phyloP scores from a whole-genome alignment of 2,797 vertebrate species.

The Xenops minutus region DNA sequence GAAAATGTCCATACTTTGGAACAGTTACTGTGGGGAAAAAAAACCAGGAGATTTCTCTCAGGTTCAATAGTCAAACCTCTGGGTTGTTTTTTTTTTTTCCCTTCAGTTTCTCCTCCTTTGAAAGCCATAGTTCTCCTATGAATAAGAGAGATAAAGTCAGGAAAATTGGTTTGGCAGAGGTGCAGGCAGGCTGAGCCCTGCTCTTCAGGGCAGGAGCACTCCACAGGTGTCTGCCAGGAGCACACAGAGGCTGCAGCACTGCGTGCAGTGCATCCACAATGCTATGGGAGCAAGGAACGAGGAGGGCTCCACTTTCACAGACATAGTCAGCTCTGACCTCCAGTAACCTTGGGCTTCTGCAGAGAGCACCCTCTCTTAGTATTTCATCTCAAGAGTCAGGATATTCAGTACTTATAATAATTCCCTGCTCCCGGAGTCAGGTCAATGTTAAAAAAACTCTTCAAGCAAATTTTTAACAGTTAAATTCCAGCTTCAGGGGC shows the following conservation, averaged over 20 bases:
- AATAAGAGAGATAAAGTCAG: neutral
- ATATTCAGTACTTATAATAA: neutral
- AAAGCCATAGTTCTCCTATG: neutral
- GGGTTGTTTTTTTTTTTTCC: neutral
- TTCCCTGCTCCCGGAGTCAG: neutral
- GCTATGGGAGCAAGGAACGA: fast-evolving
- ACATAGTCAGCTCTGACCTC: neutral
- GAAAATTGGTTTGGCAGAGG: neutral
- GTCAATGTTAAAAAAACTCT: neutral
- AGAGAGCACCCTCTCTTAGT: neutral
- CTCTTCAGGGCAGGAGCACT: neutral
- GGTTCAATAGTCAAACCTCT: neutral
- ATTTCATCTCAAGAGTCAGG: neutral
- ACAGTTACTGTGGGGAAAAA: neutral
- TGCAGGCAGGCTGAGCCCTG: neutral
- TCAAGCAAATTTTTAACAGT: neutral
- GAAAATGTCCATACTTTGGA: neutral
- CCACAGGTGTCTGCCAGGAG: neutral
- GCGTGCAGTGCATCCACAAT: fast-evolving
- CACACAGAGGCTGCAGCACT: fast-evolving
- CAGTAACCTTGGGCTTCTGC: neutral
- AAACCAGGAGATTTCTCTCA: neutral
- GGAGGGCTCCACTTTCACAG: neutral
- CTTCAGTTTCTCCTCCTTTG: neutral
- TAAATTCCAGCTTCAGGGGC: neutral